Evolutionary conservation across 2,888 invertebrate species (phyloP).

Genomic region (Epinotia ramella): DNA sequence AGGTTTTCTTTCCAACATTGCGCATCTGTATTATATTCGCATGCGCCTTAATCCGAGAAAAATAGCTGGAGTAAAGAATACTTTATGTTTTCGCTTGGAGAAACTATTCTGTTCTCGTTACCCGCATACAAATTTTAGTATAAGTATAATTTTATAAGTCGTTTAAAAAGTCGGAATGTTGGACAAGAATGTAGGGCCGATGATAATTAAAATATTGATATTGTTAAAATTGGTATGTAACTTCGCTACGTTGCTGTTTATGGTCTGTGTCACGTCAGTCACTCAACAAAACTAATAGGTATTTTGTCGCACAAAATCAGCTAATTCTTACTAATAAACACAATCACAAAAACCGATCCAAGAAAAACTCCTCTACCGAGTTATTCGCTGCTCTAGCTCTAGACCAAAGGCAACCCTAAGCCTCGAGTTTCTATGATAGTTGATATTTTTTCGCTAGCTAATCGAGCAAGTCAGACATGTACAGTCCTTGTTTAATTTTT

Average conservation of each 20-base stretch:
- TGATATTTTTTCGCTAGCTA: conserved; percentile 61
- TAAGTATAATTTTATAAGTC: background rate
- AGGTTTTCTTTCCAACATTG: conserved; percentile 27
- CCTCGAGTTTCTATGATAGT: conserved; percentile 51
- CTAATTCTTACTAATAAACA: background rate
- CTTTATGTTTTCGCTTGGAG: background rate
- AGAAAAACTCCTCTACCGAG: background rate
- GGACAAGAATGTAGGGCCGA: background rate
- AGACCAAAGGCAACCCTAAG: conserved; percentile 12
- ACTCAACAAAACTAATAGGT: background rate
- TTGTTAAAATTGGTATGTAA: no score
- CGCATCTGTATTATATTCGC: background rate
- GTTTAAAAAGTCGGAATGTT: background rate
- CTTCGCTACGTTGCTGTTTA: background rate
- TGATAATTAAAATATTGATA: background rate
- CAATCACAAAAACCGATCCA: background rate
- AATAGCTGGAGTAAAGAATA: background rate
- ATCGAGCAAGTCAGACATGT: conserved; percentile 61
- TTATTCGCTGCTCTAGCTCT: background rate
- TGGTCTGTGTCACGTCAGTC: no score
- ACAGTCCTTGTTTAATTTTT: conserved; percentile 59
- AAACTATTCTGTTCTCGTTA: background rate
- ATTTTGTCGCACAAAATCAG: background rate
- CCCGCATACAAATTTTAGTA: background rate
- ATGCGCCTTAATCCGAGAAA: background rate